Conservation (phyloP, 1,140 invertebrate genomes). For the Lasaia peninsularis region DNA sequence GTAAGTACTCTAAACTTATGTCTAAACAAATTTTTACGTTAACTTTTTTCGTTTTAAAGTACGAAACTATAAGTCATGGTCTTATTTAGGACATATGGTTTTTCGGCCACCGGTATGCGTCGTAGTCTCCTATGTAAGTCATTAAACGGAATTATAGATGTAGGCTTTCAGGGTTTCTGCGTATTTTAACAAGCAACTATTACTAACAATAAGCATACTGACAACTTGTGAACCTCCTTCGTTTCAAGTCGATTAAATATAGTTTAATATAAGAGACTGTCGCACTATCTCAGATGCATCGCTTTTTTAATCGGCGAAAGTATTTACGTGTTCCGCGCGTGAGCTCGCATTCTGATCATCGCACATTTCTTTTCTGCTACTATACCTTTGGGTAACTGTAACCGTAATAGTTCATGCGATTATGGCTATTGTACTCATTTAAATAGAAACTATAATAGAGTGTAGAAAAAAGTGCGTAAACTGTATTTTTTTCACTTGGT, state of each 20-base stretch:
- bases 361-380: slow-evolving; percentile 26
- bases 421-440: background rate
- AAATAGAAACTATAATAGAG: background rate
- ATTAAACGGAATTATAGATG: no score
- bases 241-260: no score
- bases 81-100: no score
- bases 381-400: background rate
- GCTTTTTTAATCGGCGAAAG: slow-evolving; percentile 65
- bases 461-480: background rate
- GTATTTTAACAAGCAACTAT: no score
- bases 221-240: no score
- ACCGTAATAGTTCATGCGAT: background rate
- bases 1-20: background rate
- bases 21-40: background rate
- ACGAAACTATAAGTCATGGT: no score
- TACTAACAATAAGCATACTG: no score
- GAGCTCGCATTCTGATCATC: slow-evolving; percentile 40
- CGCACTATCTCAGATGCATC: slow-evolving; percentile 29
- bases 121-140: no score
- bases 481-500: background rate
- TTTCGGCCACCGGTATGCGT: no score
- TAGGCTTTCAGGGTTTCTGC: no score
- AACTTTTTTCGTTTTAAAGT: background rate
- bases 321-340: slow-evolving; percentile 52
- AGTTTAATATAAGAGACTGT: slow-evolving; percentile 25